Conservation (phyloP, 2,888 invertebrate species). For the Mimas tiliae region DNA sequence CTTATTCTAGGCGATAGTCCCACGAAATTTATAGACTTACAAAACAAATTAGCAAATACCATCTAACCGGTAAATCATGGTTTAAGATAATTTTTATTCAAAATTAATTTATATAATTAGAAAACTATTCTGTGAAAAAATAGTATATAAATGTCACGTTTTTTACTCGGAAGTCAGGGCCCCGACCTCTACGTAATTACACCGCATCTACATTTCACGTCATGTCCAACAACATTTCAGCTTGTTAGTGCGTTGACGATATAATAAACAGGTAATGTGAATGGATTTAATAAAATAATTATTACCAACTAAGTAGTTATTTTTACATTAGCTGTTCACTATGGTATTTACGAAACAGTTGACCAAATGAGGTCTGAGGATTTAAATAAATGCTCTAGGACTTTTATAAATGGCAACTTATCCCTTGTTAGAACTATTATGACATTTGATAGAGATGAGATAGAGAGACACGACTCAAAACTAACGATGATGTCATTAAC, state of each 20-base stretch:
- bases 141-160: background rate
- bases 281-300: conserved; percentile 20
- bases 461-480: no score
- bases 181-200: conserved; percentile 7
- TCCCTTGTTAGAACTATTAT: no score
- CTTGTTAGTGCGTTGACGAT: conserved; percentile 20
- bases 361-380: conserved; percentile 4
- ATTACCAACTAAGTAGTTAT: background rate
- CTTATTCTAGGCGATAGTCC: no score
- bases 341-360: conserved; percentile 6
- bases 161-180: background rate
- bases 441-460: no score
- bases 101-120: no score
- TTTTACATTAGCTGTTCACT: background rate
- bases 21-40: no score
- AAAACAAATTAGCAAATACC: no score
- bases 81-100: no score
- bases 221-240: conserved; percentile 22
- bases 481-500: no score
- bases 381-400: background rate
- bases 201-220: conserved; percentile 6
- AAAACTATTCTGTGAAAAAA: background rate
- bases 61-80: no score
- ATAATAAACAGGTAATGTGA: conserved; percentile 17
- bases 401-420: background rate